These are phyloP conservation scores for Malthinus seriepunctatus DNA, from an alignment of 2,888 invertebrate species.

Conservation along the genomic window DNA sequence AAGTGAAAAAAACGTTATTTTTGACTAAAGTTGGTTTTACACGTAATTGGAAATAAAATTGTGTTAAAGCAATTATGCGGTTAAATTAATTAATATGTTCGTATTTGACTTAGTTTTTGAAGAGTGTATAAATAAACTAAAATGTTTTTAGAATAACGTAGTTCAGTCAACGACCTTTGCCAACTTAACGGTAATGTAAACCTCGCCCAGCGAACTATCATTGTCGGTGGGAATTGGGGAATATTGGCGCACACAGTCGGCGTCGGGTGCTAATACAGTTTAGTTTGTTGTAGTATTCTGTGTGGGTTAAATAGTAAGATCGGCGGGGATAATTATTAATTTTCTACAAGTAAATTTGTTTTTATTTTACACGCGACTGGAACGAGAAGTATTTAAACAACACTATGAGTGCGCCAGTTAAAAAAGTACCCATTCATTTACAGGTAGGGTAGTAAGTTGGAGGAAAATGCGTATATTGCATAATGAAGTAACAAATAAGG, in stretches of 20 bases:
- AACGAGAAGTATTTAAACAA: neutral
- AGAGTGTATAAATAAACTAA: too few relatives aligned
- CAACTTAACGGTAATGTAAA: slow-evolving; percentile 22
- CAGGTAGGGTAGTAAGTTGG: slow-evolving; percentile 65
- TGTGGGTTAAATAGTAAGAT: slow-evolving; percentile 1
- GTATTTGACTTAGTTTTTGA: too few relatives aligned
- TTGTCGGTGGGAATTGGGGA: slow-evolving; percentile 14
- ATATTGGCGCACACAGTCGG: slow-evolving; percentile 11
- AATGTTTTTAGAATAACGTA: neutral
- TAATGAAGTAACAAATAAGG: slow-evolving; percentile 13
- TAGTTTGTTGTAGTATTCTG: slow-evolving; percentile 2
- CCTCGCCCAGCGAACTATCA: slow-evolving; percentile 22
- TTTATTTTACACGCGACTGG: too few relatives aligned
- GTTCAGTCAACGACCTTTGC: slow-evolving; percentile 11
- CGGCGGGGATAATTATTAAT: slow-evolving; percentile 1
- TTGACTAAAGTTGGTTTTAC: too few relatives aligned
- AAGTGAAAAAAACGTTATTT: too few relatives aligned
- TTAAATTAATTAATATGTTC: too few relatives aligned
- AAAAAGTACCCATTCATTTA: slow-evolving; percentile 93
- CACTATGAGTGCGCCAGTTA: slow-evolving; percentile 79
- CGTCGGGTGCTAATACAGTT: slow-evolving; percentile 3
- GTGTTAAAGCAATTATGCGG: too few relatives aligned
- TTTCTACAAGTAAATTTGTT: too few relatives aligned
- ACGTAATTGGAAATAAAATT: too few relatives aligned
- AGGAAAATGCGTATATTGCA: slow-evolving; percentile 23